Base-by-base conservation (phyloP, 2,888 invertebrate species). In the Tillus elongatus region DNA sequence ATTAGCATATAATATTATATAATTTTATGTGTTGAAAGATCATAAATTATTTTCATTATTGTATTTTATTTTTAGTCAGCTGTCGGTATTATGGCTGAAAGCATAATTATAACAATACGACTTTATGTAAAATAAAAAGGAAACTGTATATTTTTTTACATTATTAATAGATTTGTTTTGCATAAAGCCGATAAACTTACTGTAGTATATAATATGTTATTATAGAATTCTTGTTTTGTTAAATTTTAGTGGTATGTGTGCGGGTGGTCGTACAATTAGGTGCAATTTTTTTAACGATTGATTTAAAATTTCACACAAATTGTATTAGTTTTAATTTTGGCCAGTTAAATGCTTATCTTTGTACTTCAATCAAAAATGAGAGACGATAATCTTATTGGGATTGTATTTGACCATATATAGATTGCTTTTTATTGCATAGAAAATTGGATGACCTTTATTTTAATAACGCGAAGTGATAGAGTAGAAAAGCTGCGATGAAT, bases 21-120 rank as follows among this genome's bases (percentile, higher is more conserved):
- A 46, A 46, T 50, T 41, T 41, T 43, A 41, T 44, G 43, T 47
- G 46, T 37, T 40, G 27, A n/a, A 12, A 33, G 39, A 45, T 50
- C 46, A 42, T 51, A 52, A 54, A 47, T 53, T 52, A 53, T 52
- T 52, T 46, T 47, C 47, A 40, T 37, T 47, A 41, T 41, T 46
- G 45, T 52, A 49, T 53, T 50, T 50, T 48, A 51, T 51, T 39
- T 37, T 49, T 45, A 40, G 45, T 47, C 43, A 30, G 24, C 32
- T 15, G 34, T 46, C 37, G 24, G 24, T 19, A 19, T 19, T 19
- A 19, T 19, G 24, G 24, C 6, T 19, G 24, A 8, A 8, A n/a
- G 6, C n/a, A 8, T 19, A 8, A 8, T n/a, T 19, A 8, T 19
- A 12, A 8, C 9, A 9, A 29, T 6, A 8, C 43, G 50, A 47